These are phyloP conservation scores for Catotricha subobsoleta DNA, from an alignment of 2,888 invertebrate genomes.

Conservation along the genomic window DNA sequence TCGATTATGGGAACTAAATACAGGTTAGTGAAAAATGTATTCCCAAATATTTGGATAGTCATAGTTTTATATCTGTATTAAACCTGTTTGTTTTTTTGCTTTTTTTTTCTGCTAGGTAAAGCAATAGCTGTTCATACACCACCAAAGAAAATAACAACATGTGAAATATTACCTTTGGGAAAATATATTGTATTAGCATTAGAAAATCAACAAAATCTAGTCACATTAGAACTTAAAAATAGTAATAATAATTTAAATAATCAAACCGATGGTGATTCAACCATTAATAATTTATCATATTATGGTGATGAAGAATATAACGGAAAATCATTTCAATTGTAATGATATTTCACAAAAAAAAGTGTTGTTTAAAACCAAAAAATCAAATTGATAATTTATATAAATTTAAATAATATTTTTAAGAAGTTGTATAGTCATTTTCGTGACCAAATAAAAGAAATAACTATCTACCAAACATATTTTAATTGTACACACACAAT, in stretches of 20 bases:
- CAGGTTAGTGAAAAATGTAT: conserved; percentile 34
- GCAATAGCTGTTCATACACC: conserved; percentile 65
- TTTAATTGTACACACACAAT: too few species aligned
- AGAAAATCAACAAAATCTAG: conserved; percentile 43
- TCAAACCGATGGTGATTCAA: conserved; percentile 13
- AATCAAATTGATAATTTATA: too few species aligned
- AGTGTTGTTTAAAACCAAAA: too few species aligned
- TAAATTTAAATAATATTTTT: too few species aligned
- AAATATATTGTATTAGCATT: conserved; percentile 49
- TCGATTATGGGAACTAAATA: conserved; percentile 62
- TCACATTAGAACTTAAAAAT: conserved; percentile 41
- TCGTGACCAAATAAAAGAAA: too few species aligned
- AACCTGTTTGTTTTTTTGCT: conserved; percentile 1
- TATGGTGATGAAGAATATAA: conserved; percentile 39
- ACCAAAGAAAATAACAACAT: conserved; percentile 50
- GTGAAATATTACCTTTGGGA: conserved; percentile 59
- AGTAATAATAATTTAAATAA: conserved; percentile 6
- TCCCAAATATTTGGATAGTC: not conserved
- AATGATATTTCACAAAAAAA: too few species aligned
- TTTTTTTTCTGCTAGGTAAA: conserved; percentile 38
- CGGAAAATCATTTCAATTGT: conserved; percentile 32
- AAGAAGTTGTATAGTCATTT: too few species aligned
- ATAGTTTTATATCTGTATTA: not conserved
- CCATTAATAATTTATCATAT: conserved; percentile 13
- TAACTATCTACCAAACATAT: too few species aligned